Evolutionary conservation across 1,140 invertebrate genomes (phyloP).

Genomic region (Caerostris extrusa): DNA sequence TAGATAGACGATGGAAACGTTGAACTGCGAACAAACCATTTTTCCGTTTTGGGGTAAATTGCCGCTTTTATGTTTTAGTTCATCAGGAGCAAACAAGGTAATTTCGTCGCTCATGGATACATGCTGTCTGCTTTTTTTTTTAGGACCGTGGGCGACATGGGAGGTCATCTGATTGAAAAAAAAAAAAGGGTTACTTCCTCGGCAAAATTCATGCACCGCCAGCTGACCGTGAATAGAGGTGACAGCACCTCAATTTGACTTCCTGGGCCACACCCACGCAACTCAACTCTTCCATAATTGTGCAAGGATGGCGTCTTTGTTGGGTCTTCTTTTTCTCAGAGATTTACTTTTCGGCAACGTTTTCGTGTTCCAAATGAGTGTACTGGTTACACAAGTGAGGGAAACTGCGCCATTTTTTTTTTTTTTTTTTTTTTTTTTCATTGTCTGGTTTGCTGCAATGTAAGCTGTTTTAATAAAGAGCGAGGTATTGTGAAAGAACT

Average conservation of each 20-base stretch:
- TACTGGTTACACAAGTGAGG: background rate
- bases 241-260: constrained; percentile 67
- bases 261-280: constrained; percentile 59
- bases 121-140: background rate
- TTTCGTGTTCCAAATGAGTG: background rate
- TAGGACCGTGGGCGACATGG: background rate
- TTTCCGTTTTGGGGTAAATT: too few species aligned
- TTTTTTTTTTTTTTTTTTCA: background rate
- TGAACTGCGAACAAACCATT: too few species aligned
- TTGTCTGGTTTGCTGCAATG: background rate
- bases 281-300: constrained; percentile 45
- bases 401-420: background rate
- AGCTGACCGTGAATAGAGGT: constrained; percentile 67
- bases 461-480: background rate
- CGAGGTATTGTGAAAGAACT: background rate
- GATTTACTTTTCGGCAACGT: background rate
- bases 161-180: background rate
- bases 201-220: constrained; percentile 56
- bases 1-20: too few species aligned
- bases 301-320: constrained; percentile 17
- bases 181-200: background rate
- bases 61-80: too few species aligned
- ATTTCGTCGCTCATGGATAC: background rate
- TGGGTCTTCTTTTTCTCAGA: background rate
- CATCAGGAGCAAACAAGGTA: background rate